phyloP scores from a whole-genome alignment of 2,888 invertebrate species.

The Drosophila peninsularis region DNA sequence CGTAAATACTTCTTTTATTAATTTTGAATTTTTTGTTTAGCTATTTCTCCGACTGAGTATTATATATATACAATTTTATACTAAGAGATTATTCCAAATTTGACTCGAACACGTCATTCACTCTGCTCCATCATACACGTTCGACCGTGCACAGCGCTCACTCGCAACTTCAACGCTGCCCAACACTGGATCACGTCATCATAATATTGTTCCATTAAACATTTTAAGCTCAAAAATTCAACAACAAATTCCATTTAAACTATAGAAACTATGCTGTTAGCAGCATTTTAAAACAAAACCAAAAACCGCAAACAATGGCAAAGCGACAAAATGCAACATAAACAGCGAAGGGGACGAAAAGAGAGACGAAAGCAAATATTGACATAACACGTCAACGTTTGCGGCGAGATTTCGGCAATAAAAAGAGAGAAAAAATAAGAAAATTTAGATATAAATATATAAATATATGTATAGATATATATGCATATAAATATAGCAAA shows the following conservation, averaged over 20 bases:
- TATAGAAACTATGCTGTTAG: neutral
- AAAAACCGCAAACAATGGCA: neutral
- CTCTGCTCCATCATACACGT: neutral
- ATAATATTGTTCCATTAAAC: constrained; percentile 61
- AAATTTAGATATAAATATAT: neutral
- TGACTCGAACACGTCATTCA: neutral
- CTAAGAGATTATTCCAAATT: neutral
- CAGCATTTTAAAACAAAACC: neutral
- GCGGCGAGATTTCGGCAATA: constrained; percentile 33
- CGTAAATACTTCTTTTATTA: too few species aligned
- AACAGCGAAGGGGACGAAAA: constrained; percentile 1
- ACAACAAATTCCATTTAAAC: constrained; percentile 1
- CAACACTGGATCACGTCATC: constrained; percentile 64
- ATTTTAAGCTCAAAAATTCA: constrained; percentile 41
- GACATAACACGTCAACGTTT: constrained; percentile 76
- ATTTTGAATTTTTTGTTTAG: too few species aligned
- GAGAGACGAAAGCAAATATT: constrained; percentile 56
- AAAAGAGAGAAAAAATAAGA: neutral
- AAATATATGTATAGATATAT: neutral
- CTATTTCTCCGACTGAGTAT: too few species aligned
- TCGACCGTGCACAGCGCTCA: constrained; percentile 21
- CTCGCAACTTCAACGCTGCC: neutral
- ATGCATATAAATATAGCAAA: constrained; percentile 3
- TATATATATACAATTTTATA: too few species aligned
- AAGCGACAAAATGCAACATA: constrained; percentile 35